Conservation (phyloP, 2,888 invertebrate species). For the Hirtodrosophila trivittata region DNA sequence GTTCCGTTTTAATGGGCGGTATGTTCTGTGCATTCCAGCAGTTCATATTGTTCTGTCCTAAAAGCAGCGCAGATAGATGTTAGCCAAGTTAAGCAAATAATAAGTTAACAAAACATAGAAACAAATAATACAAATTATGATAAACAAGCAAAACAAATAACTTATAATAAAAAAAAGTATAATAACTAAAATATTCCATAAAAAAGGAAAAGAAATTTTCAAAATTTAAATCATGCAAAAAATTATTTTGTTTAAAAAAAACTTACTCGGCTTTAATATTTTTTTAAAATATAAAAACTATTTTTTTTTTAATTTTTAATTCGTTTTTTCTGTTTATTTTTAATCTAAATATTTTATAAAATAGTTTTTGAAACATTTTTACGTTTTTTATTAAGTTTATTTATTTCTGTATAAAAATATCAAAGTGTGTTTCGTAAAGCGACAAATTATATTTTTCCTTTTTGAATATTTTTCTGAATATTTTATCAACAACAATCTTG, state of each 20-base stretch:
- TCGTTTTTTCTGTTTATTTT: conserved; percentile 33
- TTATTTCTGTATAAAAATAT: conserved; percentile 71
- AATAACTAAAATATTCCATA: not conserved
- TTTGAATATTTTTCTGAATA: conserved; percentile 10
- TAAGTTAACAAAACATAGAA: conserved; percentile 1
- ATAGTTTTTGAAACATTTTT: conserved; percentile 36
- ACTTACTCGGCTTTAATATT: conserved; percentile 32
- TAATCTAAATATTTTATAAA: conserved; percentile 62
- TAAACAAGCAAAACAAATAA: conserved; percentile 6
- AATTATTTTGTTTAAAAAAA: conserved; percentile 11
- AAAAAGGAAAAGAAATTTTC: conserved; percentile 3
- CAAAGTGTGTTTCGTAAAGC: conserved; percentile 62
- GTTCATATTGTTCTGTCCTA: conserved; percentile 71
- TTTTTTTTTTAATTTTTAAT: conserved; percentile 3
- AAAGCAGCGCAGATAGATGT: conserved; percentile 36
- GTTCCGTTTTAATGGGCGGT: conserved; percentile 83
- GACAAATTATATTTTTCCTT: conserved; percentile 33
- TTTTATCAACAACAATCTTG: conserved; percentile 53
- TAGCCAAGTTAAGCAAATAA: conserved; percentile 28
- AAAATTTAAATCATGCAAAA: conserved; percentile 36
- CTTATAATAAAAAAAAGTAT: not conserved
- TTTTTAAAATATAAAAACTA: conserved; percentile 20
- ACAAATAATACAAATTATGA: conserved; percentile 8
- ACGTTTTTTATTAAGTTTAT: conserved; percentile 33
- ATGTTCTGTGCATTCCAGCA: conserved; percentile 80